A percentile compares a stretch with the other conserved stretches of the same genome.
Evolutionary conservation across 2,797 vertebrate genomes (phyloP).

Genomic region (Petrocephalus sullivani): DNA sequence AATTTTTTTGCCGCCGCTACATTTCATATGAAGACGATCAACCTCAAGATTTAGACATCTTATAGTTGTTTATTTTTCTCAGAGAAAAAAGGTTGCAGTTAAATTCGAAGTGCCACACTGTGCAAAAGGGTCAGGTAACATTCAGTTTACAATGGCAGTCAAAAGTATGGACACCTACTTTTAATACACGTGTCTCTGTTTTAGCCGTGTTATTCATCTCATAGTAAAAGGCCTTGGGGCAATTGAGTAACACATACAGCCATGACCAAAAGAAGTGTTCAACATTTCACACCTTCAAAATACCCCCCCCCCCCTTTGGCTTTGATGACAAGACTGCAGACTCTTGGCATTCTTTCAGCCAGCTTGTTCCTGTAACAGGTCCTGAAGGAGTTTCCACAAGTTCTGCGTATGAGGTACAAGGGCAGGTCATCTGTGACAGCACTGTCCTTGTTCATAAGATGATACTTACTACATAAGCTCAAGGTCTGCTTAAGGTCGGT

Average conservation of each 20-base stretch:
- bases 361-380: neutral
- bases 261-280: neutral
- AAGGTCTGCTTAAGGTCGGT: neutral
- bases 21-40: neutral
- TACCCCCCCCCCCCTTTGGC: neutral
- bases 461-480: neutral
- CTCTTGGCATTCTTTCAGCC: neutral
- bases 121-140: neutral
- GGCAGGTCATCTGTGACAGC: neutral
- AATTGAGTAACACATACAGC: neutral
- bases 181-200: neutral
- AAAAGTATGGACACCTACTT: neutral
- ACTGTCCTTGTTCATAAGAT: neutral
- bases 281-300: neutral
- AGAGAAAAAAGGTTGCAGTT: neutral
- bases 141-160: neutral
- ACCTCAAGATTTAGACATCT: neutral
- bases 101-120: neutral
- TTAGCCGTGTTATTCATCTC: neutral
- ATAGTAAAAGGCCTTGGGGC: neutral
- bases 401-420: neutral
- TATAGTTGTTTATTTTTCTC: slow-evolving; percentile 3
- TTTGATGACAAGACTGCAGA: neutral
- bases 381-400: neutral
- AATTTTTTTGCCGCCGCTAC: neutral